Base-by-base conservation (phyloP, 2,797 vertebrate genomes). In the Lates japonicus region DNA sequence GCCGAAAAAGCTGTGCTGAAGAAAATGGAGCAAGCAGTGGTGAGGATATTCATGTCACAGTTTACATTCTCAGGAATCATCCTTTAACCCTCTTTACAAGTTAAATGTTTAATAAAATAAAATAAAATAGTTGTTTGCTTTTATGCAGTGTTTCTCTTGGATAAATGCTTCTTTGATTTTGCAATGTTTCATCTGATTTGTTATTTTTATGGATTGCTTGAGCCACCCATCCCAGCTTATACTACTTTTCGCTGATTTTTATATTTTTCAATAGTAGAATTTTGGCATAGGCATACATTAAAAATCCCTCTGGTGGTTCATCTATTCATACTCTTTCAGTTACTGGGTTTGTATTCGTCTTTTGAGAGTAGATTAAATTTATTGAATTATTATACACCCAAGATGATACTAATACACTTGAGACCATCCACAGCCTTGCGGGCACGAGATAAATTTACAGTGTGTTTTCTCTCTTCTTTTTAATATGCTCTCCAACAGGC, bases 401-500 rank as follows among this genome's bases (percentile, higher is more conserved):
- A 33, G 37, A 22, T 67, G 42, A n/a, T 41, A 33, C 37, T 55
- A 54, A 61, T 64, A 61, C 9, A 29, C 22, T 44, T 29, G 57
- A 68, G 35, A 39, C 37, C 22, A 62, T n/a, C 60, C n/a, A 25
- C 9, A 35, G 52, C 22, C 49, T 41, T 20, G 14, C 33, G 35
- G 61, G 22, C 66, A 10, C n/a, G 48, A 68, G 33, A 33, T 52
- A 9, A 8, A 46, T 63, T 77, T 16, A 61, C 60, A 37, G 41
- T 54, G 54, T 20, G 2, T 19, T 19, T 42, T n/a, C 22, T n/a
- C 20, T 17, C n/a, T 70, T 49, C 11, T 14, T 46, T 12, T 37
- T 37, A 16, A 67, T 65, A 33, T 49, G 20, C 65, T 74, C 22
- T 25, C 25, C 20, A 65, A 10, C 22, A 48, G 33, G 12, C 49